Conservation (phyloP, 2,113 vertebrate genomes). For the Zeus faber region DNA sequence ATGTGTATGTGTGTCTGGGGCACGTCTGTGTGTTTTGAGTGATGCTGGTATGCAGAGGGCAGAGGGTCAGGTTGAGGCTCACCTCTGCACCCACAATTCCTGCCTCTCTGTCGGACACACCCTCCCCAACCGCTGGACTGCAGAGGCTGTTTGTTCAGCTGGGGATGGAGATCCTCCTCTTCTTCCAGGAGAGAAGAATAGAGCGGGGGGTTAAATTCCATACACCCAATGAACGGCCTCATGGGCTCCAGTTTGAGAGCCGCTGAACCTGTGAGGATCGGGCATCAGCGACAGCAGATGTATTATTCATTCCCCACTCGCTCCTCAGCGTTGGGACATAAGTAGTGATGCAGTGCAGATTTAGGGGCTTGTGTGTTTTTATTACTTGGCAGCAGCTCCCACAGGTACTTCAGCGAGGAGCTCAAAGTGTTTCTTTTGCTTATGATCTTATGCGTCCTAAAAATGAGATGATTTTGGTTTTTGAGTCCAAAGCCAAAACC, state of each 20-base stretch:
- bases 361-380: constrained; percentile 59
- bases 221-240: constrained; percentile 20
- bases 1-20: not conserved
- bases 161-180: constrained; percentile 42
- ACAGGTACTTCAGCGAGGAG: constrained; percentile 52
- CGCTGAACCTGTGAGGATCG: constrained; percentile 1
- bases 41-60: constrained; percentile 20
- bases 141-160: constrained; percentile 63
- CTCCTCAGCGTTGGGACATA: too few relatives aligned
- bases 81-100: constrained; percentile 10
- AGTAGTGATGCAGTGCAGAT: too few relatives aligned
- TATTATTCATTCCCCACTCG: constrained; percentile 45
- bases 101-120: constrained; percentile 28
- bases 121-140: constrained; percentile 26
- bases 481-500: constrained; percentile 17
- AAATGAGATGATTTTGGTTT: constrained; percentile 27
- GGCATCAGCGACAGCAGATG: constrained; percentile 39
- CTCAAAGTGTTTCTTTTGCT: constrained; percentile 50
- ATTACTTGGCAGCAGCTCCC: constrained; percentile 57
- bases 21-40: constrained; percentile 17
- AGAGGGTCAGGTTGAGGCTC: constrained; percentile 35
- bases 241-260: not conserved
- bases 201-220: constrained; percentile 30
- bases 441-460: constrained; percentile 31
- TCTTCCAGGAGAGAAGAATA: constrained; percentile 13